Conservation (phyloP, 1,140 invertebrate genomes). For the Conus betulinus region DNA sequence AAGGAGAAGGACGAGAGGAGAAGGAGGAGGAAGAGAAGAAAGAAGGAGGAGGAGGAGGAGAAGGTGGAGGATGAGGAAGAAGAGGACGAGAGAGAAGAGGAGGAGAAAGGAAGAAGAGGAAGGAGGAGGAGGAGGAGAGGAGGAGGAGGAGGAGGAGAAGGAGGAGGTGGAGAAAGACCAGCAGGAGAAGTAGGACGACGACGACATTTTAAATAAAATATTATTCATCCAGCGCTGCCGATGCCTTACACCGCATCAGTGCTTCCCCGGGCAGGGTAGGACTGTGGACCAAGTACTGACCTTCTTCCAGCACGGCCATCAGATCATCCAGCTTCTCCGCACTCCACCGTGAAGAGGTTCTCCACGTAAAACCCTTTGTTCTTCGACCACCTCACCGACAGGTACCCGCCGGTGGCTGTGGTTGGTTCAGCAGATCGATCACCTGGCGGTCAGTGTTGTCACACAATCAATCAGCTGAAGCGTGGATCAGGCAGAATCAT, state of each 20-base stretch:
- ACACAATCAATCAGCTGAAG: background rate
- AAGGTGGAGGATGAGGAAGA: too few relatives aligned
- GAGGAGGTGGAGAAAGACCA: too few relatives aligned
- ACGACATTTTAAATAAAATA: too few relatives aligned
- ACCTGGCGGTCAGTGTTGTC: slow-evolving; percentile 80
- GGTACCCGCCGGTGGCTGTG: slow-evolving; percentile 80
- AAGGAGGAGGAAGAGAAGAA: too few relatives aligned
- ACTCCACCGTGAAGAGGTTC: slow-evolving; percentile 95
- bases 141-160: background rate
- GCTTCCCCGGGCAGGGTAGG: too few relatives aligned
- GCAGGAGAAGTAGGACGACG: too few relatives aligned
- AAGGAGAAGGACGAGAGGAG: too few relatives aligned
- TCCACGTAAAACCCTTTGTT: slow-evolving; percentile 96
- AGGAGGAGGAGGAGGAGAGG: background rate
- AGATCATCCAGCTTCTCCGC: slow-evolving; percentile 94
- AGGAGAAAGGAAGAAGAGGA: background rate
- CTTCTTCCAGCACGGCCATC: slow-evolving; percentile 95
- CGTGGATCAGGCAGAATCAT: too few relatives aligned
- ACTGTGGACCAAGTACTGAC: slow-evolving; percentile 73
- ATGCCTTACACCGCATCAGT: too few relatives aligned
- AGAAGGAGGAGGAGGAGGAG: too few relatives aligned
- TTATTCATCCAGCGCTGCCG: too few relatives aligned
- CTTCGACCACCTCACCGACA: slow-evolving; percentile 94
- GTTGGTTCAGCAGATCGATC: slow-evolving; percentile 95
- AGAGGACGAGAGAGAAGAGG: background rate